Evolutionary conservation across 2,113 vertebrate species (phyloP).

Genomic region (Butorides virescens): DNA sequence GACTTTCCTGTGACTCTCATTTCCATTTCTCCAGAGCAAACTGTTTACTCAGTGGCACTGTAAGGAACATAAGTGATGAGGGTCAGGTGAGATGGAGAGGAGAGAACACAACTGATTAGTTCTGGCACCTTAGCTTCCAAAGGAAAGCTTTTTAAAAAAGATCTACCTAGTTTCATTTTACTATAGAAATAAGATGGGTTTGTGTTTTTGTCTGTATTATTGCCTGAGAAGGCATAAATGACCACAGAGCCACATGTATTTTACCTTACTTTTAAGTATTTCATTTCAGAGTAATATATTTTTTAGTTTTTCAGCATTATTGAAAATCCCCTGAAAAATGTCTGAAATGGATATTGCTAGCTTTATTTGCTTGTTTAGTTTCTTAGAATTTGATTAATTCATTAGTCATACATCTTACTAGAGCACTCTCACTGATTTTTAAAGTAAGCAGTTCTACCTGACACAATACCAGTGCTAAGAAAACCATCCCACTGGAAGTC

Average conservation of each 20-base stretch:
- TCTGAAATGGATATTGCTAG: background rate
- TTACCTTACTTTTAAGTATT: background rate
- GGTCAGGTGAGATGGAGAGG: background rate
- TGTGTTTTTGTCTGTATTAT: background rate
- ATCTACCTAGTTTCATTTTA: background rate
- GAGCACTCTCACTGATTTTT: background rate
- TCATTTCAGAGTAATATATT: background rate
- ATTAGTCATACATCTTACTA: background rate
- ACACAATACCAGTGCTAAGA: background rate
- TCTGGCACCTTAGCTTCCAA: background rate
- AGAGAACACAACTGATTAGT: background rate
- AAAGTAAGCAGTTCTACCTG: background rate
- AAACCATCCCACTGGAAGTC: background rate
- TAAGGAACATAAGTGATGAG: background rate
- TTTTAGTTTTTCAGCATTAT: background rate
- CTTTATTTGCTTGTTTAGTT: background rate
- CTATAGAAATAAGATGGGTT: background rate
- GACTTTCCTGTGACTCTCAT: background rate
- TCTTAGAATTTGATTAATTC: background rate
- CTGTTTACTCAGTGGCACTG: background rate
- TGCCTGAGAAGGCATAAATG: background rate
- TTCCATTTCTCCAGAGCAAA: background rate
- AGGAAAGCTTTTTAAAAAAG: background rate
- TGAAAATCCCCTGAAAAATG: background rate
- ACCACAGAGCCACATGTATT: background rate